phyloP scores from a whole-genome alignment of 2,797 vertebrate species.

The Tachyglossus aculeatus region DNA sequence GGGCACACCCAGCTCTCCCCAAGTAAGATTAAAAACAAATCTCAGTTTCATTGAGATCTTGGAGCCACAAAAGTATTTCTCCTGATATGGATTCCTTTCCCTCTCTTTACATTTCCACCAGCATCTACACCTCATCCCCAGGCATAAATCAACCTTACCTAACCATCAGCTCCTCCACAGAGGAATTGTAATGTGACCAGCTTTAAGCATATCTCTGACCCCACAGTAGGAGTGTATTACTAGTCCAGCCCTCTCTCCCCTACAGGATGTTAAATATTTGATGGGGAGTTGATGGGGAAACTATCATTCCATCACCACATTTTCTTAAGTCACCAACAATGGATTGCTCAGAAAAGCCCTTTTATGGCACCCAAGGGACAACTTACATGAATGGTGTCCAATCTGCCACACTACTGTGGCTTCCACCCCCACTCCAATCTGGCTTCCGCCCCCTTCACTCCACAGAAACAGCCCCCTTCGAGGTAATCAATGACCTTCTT shows the following conservation, averaged over 20 bases:
- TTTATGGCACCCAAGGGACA: slow-evolving; percentile 38
- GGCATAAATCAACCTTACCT: background rate
- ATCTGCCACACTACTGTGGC: background rate
- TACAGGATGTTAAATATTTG: slow-evolving; percentile 38
- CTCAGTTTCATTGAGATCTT: too few relatives aligned
- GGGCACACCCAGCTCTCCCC: too few relatives aligned
- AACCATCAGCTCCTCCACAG: background rate
- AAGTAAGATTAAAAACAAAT: too few relatives aligned
- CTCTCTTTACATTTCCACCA: slow-evolving; percentile 1
- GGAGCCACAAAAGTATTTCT: too few relatives aligned
- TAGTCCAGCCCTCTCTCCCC: background rate
- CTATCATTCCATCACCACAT: slow-evolving; percentile 28
- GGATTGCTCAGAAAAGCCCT: slow-evolving; percentile 42
- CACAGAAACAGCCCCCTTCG: too few relatives aligned
- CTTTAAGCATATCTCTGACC: slow-evolving; percentile 24
- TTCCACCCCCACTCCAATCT: too few relatives aligned
- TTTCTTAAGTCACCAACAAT: slow-evolving; percentile 48
- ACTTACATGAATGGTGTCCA: slow-evolving; percentile 38
- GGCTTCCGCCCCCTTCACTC: too few relatives aligned
- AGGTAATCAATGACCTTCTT: too few relatives aligned
- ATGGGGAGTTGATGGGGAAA: slow-evolving; percentile 15
- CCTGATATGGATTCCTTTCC: slow-evolving; percentile 1
- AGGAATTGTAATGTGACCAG: slow-evolving; percentile 2
- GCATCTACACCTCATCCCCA: slow-evolving; percentile 6
- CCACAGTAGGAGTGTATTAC: background rate